Base-by-base conservation (phyloP, 2,888 invertebrate genomes). In the Sphaeridia pumilis region DNA sequence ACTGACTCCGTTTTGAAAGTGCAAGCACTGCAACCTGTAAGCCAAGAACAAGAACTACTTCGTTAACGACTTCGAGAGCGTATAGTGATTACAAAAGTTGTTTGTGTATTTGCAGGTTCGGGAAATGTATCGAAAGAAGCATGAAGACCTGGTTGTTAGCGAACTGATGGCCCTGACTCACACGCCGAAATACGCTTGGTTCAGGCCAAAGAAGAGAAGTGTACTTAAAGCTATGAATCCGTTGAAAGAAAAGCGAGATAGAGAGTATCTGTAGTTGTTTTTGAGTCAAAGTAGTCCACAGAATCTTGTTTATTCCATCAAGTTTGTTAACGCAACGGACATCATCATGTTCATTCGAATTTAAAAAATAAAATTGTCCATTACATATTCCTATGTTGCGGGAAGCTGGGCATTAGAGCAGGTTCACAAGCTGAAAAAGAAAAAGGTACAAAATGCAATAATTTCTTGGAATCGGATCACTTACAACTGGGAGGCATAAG, bases 341-440 rank as follows among this genome's bases (percentile, higher is more conserved):
- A n/a, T n/a, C n/a, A n/a, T n/a, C n/a, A n/a, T n/a, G n/a, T n/a
- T n/a, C n/a, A n/a, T n/a, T n/a, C n/a, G n/a, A n/a, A n/a, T n/a
- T n/a, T n/a, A n/a, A n/a, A n/a, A n/a, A n/a, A n/a, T n/a, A n/a
- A n/a, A n/a, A n/a, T n/a, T n/a, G n/a, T n/a, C n/a, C n/a, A n/a
- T n/a, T n/a, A n/a, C 36, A 87, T 79, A 70, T 92, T 89, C 64
- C 94, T 79, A 69, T 94, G 93, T 69, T 95, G 94, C 0, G 95
- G 95, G 70, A 94, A 97, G 62, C 93, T 89, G 1, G 95, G 97
- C 97, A 97, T 97, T 69, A 97, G 73, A 67, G 90, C 89, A 2
- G 94, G 90, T 70, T 94, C 93, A 71, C 94, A 94, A 0, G 95
- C 48, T 46, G 51, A 34, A 59, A 49, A n/a, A n/a, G n/a, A n/a